Evolutionary conservation across 1,140 invertebrate species (phyloP), one percentile per base, ranked within the genome.

Genomic region (Aphidius gifuensis): DNA sequence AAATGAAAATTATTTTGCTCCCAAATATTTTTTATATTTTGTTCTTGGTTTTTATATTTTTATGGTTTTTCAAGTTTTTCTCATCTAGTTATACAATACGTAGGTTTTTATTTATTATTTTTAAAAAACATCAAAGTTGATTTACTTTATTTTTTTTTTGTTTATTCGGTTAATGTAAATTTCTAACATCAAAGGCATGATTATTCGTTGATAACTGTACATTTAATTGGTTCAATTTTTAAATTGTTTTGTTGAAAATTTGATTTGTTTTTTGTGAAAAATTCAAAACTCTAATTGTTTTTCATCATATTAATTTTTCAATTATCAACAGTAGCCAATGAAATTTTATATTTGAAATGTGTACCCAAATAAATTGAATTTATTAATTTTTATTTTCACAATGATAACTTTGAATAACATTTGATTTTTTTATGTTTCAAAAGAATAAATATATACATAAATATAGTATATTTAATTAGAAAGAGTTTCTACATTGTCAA

Each of bases 141-240:
- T 48, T 57, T 53, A 46, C 16, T 16, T 44, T 43, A 23, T 51
- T 32, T 47, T 55, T 23, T 11, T 42, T 38, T 8, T 53, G 8
- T 32, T 9, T 16, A 43, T 59, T 11, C 45, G 48, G 38, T 62
- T 54, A 48, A 49, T 51, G 44, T 47, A 6, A 39, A 50, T 39
- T 57, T 55, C 40, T 53, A 40, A 63, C 58, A 63, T 63, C 65
- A 49, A 66, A 66, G 65, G 65, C 65, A 63, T 66, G 61, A 60
- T 63, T 66, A 63, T 63, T 66, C 65, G 61, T 66, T 66, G 58
- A 62, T 61, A 40, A 50, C 42, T 44, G 53, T 58, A 40, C 40
- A 49, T 47, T 38, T 32, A 57, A 42, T 43, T 38, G 32, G 16
- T 16, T 16, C 16, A 16, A 16, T 16, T 16, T 16, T 16, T 16